Conservation (phyloP, 2,888 invertebrate genomes). For the Pheosia tremula region DNA sequence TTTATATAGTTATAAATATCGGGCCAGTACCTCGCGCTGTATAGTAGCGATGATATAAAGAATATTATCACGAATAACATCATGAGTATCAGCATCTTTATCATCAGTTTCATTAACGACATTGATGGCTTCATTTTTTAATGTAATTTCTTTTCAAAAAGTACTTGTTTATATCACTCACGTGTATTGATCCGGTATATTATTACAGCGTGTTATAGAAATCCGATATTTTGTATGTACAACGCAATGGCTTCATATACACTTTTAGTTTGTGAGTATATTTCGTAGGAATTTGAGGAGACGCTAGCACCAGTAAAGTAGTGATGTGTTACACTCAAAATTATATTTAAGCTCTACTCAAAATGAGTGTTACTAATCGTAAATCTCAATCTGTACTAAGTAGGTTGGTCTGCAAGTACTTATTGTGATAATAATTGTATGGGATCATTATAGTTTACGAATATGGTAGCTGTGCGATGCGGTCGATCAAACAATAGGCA, state of each 20-base stretch:
- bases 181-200: too few species aligned
- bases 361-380: background rate
- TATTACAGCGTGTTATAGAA: too few species aligned
- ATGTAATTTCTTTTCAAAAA: background rate
- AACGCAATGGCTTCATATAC: too few species aligned
- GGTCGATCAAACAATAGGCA: constrained; percentile 34
- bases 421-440: constrained; percentile 34
- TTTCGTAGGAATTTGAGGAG: too few species aligned
- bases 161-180: too few species aligned
- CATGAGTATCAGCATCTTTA: constrained; percentile 58
- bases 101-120: constrained; percentile 55
- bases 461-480: constrained; percentile 22
- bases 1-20: constrained; percentile 72
- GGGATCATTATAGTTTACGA: constrained; percentile 33
- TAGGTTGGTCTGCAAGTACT: background rate
- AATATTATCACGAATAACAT: constrained; percentile 65
- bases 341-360: background rate
- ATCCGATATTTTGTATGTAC: too few species aligned
- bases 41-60: constrained; percentile 62
- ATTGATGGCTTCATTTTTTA: constrained; percentile 60
- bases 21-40: constrained; percentile 71
- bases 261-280: too few species aligned
- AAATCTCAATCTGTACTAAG: background rate
- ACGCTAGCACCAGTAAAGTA: too few species aligned
- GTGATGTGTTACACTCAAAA: background rate